Percentiles rank a stretch among this genome's conserved stretches.
Evolutionary conservation across 2,797 vertebrate species (phyloP).

Genomic region (Ataeniobius toweri): DNA sequence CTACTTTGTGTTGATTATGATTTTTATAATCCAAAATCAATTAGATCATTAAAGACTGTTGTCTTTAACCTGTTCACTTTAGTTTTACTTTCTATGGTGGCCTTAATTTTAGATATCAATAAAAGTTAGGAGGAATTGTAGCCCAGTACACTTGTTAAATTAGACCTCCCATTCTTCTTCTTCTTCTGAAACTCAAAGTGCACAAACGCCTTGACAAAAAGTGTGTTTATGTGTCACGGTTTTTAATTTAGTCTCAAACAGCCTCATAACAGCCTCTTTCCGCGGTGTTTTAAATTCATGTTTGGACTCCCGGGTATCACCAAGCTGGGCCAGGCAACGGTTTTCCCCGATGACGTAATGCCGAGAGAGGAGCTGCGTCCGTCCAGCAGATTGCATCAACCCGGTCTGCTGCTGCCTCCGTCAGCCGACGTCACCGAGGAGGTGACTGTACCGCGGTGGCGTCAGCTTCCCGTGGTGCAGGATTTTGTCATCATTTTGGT

Average conservation of each 20-base stretch:
- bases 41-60: neutral
- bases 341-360: slow-evolving; percentile 66
- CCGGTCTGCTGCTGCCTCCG: slow-evolving; percentile 20
- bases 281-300: neutral
- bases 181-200: too few relatives aligned
- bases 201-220: too few relatives aligned
- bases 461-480: slow-evolving; percentile 74
- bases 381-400: slow-evolving; percentile 70
- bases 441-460: slow-evolving; percentile 66
- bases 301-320: slow-evolving; percentile 42
- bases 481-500: slow-evolving; percentile 74
- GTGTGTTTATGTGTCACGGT: too few relatives aligned
- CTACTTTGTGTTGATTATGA: too few relatives aligned
- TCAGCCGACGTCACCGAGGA: slow-evolving; percentile 65
- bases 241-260: neutral
- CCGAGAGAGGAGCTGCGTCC: slow-evolving; percentile 36
- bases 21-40: neutral
- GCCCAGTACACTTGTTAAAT: neutral
- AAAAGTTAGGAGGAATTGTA: neutral
- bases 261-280: neutral
- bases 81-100: neutral
- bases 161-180: neutral
- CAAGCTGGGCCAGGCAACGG: slow-evolving; percentile 42
- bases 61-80: too few relatives aligned
- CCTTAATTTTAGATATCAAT: neutral